These are phyloP conservation scores for Eupithecia insigniata DNA, from an alignment of 2,888 invertebrate genomes.

Conservation along the genomic window DNA sequence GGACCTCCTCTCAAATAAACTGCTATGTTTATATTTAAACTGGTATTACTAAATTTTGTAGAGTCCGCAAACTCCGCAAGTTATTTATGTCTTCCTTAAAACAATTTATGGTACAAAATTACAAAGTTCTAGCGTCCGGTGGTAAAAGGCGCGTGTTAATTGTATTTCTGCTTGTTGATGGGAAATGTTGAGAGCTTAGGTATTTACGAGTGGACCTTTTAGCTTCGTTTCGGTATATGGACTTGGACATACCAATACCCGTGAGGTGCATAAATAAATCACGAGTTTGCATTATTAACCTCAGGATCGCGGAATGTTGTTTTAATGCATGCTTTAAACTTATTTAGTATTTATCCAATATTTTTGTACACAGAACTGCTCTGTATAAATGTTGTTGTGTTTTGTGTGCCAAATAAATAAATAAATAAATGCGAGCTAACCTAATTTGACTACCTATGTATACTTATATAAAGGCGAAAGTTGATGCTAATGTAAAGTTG, in stretches of 20 bases:
- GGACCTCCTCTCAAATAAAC: not conserved
- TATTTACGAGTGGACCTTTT: not conserved
- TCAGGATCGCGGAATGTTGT: not conserved
- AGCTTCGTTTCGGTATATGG: not conserved
- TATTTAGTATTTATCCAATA: too few species aligned
- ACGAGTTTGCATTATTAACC: not conserved
- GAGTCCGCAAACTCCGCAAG: slow-evolving; percentile 40
- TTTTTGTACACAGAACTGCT: too few species aligned
- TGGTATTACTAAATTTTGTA: slow-evolving; percentile 40
- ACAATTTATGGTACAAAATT: slow-evolving; percentile 47
- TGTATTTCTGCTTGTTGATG: slow-evolving; percentile 27
- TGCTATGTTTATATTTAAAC: not conserved
- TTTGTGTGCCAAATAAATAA: too few species aligned
- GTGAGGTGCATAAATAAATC: not conserved
- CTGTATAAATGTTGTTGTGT: too few species aligned
- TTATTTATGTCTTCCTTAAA: slow-evolving; percentile 48
- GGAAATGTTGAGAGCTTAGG: slow-evolving; percentile 16
- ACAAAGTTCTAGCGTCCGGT: slow-evolving; percentile 38
- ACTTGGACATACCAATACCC: not conserved
- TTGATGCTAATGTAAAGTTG: not conserved
- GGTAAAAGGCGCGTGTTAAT: slow-evolving; percentile 31
- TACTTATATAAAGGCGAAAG: too few species aligned
- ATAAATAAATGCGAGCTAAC: too few species aligned
- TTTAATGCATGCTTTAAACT: too few species aligned
- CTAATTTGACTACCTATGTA: too few species aligned